phyloP scores from a whole-genome alignment of 2,797 vertebrate genomes.

The Manis crassicaudata region DNA sequence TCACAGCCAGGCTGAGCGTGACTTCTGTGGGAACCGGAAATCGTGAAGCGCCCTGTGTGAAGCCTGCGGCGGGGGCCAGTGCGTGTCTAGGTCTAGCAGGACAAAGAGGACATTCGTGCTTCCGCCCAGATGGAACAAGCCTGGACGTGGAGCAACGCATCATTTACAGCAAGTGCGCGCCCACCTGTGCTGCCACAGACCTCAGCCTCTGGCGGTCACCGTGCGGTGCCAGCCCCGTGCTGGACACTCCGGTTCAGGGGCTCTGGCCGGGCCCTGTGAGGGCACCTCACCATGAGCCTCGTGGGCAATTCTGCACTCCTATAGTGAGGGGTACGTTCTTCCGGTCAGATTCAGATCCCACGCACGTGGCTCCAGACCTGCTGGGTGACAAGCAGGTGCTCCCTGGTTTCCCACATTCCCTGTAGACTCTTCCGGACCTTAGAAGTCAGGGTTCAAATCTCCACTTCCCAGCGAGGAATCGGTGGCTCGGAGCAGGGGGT shows the following conservation, averaged over 20 bases:
- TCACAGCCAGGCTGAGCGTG: fast-evolving
- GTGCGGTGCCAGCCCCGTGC: no score
- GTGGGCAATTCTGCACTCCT: neutral
- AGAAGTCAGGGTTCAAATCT: neutral
- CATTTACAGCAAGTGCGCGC: no score
- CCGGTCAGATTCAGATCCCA: neutral
- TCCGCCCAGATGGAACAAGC: neutral
- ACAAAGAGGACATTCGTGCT: neutral
- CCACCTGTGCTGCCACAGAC: no score
- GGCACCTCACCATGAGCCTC: neutral
- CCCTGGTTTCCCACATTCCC: neutral
- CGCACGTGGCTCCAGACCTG: neutral
- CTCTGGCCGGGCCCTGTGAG: no score
- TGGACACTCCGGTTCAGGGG: no score
- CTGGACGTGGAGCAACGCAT: no score
- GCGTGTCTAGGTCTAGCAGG: neutral
- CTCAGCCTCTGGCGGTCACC: no score
- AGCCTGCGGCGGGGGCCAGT: fast-evolving
- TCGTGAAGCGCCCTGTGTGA: neutral
- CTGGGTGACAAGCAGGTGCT: neutral
- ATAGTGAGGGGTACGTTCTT: fast-evolving
- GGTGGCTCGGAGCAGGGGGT: neutral
- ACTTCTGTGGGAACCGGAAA: neutral
- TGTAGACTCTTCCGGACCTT: no score
- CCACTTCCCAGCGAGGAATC: neutral